Evolutionary conservation across 2,113 vertebrate species (phyloP).

Genomic region (Charina bottae): DNA sequence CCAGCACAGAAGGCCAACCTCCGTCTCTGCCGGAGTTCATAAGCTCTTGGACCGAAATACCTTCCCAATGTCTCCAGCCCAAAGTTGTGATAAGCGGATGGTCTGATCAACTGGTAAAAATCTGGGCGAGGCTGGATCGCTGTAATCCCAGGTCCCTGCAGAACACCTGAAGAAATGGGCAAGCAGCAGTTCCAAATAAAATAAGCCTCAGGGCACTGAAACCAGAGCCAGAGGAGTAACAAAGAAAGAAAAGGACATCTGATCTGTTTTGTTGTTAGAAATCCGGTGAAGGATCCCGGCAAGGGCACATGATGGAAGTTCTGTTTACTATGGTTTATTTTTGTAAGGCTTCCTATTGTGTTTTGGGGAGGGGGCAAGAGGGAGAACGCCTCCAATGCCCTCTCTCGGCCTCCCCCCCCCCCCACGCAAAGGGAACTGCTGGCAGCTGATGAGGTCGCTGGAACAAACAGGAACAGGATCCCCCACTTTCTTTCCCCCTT

Average conservation of each 20-base stretch:
- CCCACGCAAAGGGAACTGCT: conserved; percentile 45
- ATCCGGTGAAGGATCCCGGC: neutral
- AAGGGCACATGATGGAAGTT: neutral
- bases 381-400: neutral
- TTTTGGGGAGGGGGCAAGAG: neutral
- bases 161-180: neutral
- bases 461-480: conserved; percentile 53
- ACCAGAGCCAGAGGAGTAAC: neutral
- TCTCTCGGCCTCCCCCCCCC: neutral
- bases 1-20: neutral
- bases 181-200: neutral
- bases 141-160: neutral
- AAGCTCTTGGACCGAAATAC: neutral
- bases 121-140: neutral
- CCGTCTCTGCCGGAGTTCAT: neutral
- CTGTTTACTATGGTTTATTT: neutral
- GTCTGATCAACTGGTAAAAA: neutral
- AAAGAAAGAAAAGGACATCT: neutral
- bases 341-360: neutral
- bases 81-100: neutral
- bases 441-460: neutral
- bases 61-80: neutral
- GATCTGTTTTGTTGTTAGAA: neutral
- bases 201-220: neutral
- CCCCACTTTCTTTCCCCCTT: neutral